Conservation (phyloP, 1,140 invertebrate species). For the Leptinotarsa undecemlineata region DNA sequence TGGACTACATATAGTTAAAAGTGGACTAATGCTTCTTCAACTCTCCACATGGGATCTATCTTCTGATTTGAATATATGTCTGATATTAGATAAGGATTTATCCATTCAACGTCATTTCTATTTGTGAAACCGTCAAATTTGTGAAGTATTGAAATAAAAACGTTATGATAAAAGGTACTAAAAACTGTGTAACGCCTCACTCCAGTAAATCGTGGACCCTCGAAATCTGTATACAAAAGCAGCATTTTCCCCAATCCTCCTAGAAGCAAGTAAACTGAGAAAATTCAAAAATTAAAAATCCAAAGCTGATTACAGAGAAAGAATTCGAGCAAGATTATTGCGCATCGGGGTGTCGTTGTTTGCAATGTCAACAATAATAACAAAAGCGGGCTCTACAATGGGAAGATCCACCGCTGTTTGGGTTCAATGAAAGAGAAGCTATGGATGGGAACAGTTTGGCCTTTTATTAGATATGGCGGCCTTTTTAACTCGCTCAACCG, state of each 20-base stretch:
- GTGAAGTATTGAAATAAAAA: too few species aligned
- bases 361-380: constrained; percentile 42
- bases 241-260: background rate
- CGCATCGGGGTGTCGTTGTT: constrained; percentile 49
- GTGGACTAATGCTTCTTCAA: too few species aligned
- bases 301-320: constrained; percentile 45
- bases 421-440: constrained; percentile 18
- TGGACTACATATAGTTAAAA: too few species aligned
- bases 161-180: too few species aligned
- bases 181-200: background rate
- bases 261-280: constrained; percentile 17
- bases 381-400: constrained; percentile 41
- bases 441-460: constrained; percentile 12
- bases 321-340: constrained; percentile 47
- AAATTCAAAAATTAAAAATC: constrained; percentile 33
- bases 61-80: too few species aligned
- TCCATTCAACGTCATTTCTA: too few species aligned
- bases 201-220: background rate
- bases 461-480: background rate
- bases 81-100: too few species aligned
- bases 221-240: background rate
- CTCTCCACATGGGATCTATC: too few species aligned
- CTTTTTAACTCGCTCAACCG: constrained; percentile 22
- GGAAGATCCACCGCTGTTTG: constrained; percentile 39
- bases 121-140: too few species aligned